These are phyloP conservation scores for Aspidapion aeneum DNA, from an alignment of 2,888 invertebrate species.

Conservation along the genomic window DNA sequence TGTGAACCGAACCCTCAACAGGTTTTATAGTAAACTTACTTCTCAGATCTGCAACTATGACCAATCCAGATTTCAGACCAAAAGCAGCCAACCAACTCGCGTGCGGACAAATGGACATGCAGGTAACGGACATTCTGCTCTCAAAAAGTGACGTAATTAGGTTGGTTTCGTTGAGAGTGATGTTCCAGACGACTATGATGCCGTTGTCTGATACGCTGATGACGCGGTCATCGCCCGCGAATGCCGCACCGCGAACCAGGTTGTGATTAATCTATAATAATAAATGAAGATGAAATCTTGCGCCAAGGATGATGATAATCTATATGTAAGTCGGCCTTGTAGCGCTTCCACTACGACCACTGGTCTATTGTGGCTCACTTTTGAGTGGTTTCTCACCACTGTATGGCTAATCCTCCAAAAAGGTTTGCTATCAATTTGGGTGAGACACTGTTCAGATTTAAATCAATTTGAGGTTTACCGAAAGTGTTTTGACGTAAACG, in stretches of 20 bases:
- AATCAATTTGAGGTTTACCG: too few relatives aligned
- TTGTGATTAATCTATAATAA: conserved; percentile 32
- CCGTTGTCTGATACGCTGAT: conserved; percentile 52
- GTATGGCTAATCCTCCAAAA: too few relatives aligned
- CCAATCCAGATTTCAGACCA: conserved; percentile 54
- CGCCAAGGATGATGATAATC: too few relatives aligned
- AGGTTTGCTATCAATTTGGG: too few relatives aligned
- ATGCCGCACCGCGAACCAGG: conserved; percentile 50
- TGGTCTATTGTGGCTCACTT: too few relatives aligned
- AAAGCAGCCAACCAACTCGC: conserved; percentile 54
- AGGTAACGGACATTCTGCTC: conserved; percentile 51
- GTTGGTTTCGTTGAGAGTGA: conserved; percentile 50
- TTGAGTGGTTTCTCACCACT: too few relatives aligned
- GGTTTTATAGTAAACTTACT: conserved; percentile 41
- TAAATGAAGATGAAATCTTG: too few relatives aligned
- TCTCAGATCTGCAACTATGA: conserved; percentile 50
- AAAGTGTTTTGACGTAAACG: too few relatives aligned
- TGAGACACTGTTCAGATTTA: too few relatives aligned
- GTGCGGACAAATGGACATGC: conserved; percentile 58
- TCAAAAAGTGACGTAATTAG: conserved; percentile 40
- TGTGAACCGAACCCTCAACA: too few relatives aligned
- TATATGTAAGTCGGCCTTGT: too few relatives aligned
- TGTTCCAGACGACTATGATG: conserved; percentile 53
- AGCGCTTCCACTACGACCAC: too few relatives aligned
- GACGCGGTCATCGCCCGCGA: conserved; percentile 47